A percentile compares a stretch with the other conserved stretches of the same genome.
These are phyloP conservation scores for Trachelus stipa DNA, from an alignment of 2,888 invertebrate genomes.

Conservation along the genomic window DNA sequence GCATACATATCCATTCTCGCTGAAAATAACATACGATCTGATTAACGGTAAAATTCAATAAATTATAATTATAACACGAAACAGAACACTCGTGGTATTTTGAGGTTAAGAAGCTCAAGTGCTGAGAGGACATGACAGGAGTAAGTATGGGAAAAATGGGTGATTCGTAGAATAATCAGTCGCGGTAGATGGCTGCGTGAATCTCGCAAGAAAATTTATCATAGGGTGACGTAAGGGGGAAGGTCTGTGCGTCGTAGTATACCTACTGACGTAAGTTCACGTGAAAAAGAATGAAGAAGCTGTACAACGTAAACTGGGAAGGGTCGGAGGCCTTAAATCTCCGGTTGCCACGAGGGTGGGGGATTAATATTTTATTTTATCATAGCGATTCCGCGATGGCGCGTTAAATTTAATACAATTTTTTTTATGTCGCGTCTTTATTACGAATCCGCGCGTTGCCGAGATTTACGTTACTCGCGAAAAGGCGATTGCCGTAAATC, in stretches of 20 bases:
- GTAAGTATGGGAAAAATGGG: neutral
- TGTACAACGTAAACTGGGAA: neutral
- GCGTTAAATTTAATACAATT: conserved; percentile 53
- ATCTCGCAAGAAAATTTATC: neutral
- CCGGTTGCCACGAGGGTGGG: conserved; percentile 36
- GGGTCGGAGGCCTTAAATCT: conserved; percentile 43
- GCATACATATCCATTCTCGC: conserved; percentile 83
- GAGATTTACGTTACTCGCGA: conserved; percentile 36
- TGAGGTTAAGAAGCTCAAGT: neutral
- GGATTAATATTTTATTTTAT: conserved; percentile 59
- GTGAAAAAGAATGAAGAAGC: neutral
- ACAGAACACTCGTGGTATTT: neutral
- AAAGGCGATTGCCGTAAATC: conserved; percentile 13
- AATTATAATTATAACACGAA: neutral
- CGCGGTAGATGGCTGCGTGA: neutral
- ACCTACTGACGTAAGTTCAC: neutral
- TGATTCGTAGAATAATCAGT: neutral
- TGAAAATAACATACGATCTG: conserved; percentile 63
- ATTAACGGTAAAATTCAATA: neutral
- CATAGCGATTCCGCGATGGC: conserved; percentile 46
- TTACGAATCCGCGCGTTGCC: conserved; percentile 43
- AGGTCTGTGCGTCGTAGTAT: neutral
- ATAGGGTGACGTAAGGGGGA: neutral
- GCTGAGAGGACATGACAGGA: neutral
- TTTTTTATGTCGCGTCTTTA: conserved; percentile 49